Evolutionary conservation across 2,113 vertebrate genomes (phyloP).

Genomic region (Columba janthina): DNA sequence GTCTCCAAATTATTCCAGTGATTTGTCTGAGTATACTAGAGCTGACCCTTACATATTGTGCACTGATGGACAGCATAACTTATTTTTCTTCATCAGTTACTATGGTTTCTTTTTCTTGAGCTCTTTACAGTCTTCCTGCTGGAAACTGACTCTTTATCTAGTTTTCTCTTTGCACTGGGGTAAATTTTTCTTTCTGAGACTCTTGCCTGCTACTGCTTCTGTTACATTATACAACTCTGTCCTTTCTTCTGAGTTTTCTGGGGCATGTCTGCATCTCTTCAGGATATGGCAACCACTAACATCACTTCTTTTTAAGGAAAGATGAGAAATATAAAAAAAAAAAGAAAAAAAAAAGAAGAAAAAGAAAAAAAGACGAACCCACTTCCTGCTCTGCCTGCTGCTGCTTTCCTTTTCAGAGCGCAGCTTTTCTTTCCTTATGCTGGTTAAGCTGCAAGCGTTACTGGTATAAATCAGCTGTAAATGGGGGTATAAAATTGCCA

Average conservation of each 20-base stretch:
- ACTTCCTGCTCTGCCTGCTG: neutral
- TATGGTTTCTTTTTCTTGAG: neutral
- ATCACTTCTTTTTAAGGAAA: constrained; percentile 21
- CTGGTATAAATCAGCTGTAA: neutral
- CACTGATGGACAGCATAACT: neutral
- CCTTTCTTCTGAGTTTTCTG: neutral
- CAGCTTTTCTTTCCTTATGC: neutral
- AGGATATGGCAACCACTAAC: neutral
- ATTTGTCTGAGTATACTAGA: neutral
- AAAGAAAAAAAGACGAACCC: neutral
- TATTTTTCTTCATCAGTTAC: neutral
- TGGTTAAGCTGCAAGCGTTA: neutral
- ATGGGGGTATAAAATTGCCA: neutral
- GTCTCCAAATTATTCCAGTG: neutral
- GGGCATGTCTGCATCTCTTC: neutral
- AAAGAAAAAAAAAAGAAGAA: neutral
- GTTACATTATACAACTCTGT: neutral
- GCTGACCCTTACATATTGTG: neutral
- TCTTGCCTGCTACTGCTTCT: neutral
- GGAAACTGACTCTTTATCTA: neutral
- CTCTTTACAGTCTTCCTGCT: neutral
- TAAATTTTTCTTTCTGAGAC: neutral
- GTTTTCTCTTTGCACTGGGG: neutral
- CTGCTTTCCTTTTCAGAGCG: neutral
- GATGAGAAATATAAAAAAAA: constrained; percentile 4